Evolutionary conservation across 2,113 vertebrate species (phyloP).

Genomic region (Pogona vitticeps): DNA sequence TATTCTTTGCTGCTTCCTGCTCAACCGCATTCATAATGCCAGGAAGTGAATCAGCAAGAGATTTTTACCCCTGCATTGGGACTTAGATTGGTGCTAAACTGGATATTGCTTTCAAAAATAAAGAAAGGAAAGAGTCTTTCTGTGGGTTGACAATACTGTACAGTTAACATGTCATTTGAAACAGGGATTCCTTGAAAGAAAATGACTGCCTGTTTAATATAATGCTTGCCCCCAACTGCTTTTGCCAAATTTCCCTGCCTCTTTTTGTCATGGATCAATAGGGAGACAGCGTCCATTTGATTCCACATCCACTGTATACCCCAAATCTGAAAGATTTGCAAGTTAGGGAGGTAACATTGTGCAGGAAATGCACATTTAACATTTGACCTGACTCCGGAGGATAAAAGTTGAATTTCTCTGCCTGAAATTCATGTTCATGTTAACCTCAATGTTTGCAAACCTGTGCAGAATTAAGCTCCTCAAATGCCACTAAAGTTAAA

Average conservation of each 20-base stretch:
- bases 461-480: neutral
- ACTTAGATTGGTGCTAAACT: neutral
- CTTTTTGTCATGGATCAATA: no score
- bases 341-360: neutral
- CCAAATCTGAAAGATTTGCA: neutral
- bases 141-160: neutral
- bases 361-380: neutral
- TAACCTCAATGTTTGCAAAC: neutral
- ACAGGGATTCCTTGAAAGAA: no score
- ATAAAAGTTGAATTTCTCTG: neutral
- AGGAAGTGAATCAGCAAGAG: constrained; percentile 6
- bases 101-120: neutral
- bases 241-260: no score
- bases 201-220: no score
- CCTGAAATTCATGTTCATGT: neutral
- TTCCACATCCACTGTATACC: no score
- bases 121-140: neutral
- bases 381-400: neutral
- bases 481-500: neutral
- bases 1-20: neutral
- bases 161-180: no score
- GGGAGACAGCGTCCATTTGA: no score
- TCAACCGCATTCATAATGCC: neutral
- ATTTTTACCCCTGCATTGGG: neutral
- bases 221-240: no score